These are phyloP conservation scores for Metopia argyrocephala DNA, from an alignment of 2,888 invertebrate genomes.

Conservation along the genomic window DNA sequence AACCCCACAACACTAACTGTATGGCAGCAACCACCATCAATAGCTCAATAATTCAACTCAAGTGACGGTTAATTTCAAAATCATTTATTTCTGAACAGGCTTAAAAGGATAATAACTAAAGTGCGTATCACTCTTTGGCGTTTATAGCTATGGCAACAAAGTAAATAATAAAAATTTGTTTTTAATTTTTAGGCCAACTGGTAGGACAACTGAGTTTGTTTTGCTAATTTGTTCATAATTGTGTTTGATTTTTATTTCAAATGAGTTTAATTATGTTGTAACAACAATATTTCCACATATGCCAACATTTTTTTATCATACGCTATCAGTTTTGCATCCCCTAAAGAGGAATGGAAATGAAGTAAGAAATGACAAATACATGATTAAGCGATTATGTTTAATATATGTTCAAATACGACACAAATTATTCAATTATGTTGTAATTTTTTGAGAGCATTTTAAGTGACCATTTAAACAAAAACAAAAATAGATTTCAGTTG, in stretches of 20 bases:
- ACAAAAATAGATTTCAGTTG: no score
- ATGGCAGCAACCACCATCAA: not conserved
- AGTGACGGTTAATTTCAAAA: constrained; percentile 37
- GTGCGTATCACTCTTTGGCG: not conserved
- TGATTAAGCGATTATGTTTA: constrained; percentile 56
- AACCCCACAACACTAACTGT: not conserved
- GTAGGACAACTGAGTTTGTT: constrained; percentile 67
- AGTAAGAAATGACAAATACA: constrained; percentile 44
- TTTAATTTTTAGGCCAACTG: constrained; percentile 49
- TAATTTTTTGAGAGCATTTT: no score
- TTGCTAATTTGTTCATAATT: constrained; percentile 77
- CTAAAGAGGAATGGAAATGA: no score
- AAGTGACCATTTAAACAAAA: no score
- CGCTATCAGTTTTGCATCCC: constrained; percentile 28
- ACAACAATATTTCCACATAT: constrained; percentile 70
- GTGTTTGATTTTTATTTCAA: constrained; percentile 71
- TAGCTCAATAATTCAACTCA: no score
- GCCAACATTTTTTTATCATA: constrained; percentile 71
- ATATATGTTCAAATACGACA: constrained; percentile 44
- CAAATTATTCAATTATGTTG: constrained; percentile 50
- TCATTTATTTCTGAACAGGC: constrained; percentile 48
- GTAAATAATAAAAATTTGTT: not conserved
- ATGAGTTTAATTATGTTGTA: constrained; percentile 67
- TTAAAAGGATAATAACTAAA: constrained; percentile 24
- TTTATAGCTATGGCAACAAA: not conserved